phyloP scores from a whole-genome alignment of 2,113 vertebrate genomes.

The Lycocorax pyrrhopterus region DNA sequence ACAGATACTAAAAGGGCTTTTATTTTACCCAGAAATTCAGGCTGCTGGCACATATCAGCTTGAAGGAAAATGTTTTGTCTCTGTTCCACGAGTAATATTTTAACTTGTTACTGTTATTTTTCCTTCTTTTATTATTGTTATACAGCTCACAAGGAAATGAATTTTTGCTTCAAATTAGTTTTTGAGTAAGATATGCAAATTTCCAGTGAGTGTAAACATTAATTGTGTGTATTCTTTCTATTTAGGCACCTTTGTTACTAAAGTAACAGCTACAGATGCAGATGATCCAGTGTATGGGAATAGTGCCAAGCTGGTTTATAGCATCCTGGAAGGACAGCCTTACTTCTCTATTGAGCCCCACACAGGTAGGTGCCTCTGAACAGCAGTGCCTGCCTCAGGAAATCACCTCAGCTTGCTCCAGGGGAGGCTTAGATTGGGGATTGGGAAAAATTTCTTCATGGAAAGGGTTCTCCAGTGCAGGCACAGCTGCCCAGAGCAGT shows the following conservation, averaged over 20 bases:
- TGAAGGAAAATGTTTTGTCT: slow-evolving; percentile 6
- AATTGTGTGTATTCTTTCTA: slow-evolving; percentile 29
- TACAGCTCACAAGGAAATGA: background rate
- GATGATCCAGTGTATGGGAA: slow-evolving; percentile 98
- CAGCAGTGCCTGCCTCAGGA: background rate
- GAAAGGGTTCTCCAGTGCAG: background rate
- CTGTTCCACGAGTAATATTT: background rate
- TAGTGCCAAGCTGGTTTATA: slow-evolving; percentile 95
- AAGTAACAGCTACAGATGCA: slow-evolving; percentile 93
- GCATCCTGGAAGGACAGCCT: slow-evolving; percentile 95
- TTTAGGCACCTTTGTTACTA: slow-evolving; percentile 91
- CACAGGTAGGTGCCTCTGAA: slow-evolving; percentile 78
- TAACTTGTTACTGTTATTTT: background rate
- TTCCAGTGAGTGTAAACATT: background rate
- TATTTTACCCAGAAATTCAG: background rate
- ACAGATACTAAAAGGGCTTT: background rate
- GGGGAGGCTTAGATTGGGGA: background rate
- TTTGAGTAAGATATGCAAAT: background rate
- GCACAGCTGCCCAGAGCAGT: background rate
- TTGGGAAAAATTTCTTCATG: background rate
- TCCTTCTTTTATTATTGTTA: background rate
- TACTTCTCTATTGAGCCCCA: slow-evolving; percentile 98
- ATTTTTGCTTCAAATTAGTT: background rate
- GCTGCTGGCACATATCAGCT: background rate
- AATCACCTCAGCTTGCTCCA: background rate